A percentile compares a stretch with the other conserved stretches of the same genome.
phyloP scores from a whole-genome alignment of 2,797 vertebrate species.

The Heteromormyrus szaboi region DNA sequence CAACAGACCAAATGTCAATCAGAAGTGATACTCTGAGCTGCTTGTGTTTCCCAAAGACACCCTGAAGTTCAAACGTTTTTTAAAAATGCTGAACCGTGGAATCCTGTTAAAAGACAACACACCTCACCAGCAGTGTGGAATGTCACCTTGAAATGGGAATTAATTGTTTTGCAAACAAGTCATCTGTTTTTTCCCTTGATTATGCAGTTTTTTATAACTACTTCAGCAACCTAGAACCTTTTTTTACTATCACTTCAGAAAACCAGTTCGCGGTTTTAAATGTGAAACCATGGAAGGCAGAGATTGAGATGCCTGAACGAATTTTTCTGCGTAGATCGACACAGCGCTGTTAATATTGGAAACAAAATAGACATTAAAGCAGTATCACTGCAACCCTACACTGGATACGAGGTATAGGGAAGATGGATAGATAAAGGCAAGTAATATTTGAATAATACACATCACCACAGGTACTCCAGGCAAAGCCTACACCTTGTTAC shows the following conservation, averaged over 20 bases:
- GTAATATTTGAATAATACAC: neutral
- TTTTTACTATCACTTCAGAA: neutral
- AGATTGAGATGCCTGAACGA: neutral
- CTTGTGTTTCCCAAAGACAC: neutral
- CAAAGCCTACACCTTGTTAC: neutral
- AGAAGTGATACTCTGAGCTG: neutral
- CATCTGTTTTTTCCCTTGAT: neutral
- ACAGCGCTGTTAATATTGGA: neutral
- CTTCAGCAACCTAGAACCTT: neutral
- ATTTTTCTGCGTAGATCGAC: neutral
- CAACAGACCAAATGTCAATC: neutral
- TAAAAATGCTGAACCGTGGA: neutral
- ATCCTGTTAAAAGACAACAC: neutral
- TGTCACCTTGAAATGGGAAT: neutral
- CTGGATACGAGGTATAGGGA: neutral
- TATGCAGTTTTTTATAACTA: neutral
- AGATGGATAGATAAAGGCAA: neutral
- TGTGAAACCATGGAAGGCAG: neutral
- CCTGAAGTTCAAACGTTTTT: neutral
- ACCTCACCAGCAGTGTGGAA: neutral
- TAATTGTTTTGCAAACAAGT: neutral
- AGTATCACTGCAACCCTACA: neutral
- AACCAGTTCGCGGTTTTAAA: neutral
- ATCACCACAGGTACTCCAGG: neutral
- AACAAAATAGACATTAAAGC: neutral